Base-by-base conservation (phyloP, 2,113 vertebrate species). In the Lepus europaeus region DNA sequence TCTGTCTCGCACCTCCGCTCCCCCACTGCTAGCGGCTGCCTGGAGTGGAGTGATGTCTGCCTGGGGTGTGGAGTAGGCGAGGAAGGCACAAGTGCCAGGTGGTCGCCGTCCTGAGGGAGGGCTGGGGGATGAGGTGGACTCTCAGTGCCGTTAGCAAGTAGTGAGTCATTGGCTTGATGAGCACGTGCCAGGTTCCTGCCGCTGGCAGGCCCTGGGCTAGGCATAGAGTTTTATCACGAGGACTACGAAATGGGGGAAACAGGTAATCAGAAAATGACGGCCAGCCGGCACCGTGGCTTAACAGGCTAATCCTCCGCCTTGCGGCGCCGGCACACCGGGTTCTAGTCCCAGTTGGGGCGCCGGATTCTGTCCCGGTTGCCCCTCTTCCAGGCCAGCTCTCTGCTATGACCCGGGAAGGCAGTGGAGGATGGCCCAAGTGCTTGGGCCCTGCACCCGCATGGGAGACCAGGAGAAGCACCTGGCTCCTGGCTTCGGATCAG, bases 41-140 rank as follows among this genome's bases (percentile, higher is more conserved):
- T 1, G 29, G 49, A 36, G 56, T 36, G 61, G 4, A 25, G 33
- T 6, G 17, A 12, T 1, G 2, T 19, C 9, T 11, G 53, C 74
- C 1, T 2, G 2, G 27, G 16, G 56, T 0, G 3, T 64, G 70
- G 81, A 33, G 56, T 10, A 20, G 36, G 27, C 12, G 23, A 59
- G 36, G 61, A 27, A 31, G 1, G 12, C 6, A 0, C 0, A 5
- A 53, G 16, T 0, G 12, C 17, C 0, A 5, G 22, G 20, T 2
- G 1, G 6, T 2, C 29, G 7, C 56, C 1, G 1, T 69, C 64
- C 25, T 89, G 9, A 6, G 0, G 31, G 77, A 39, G 31, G n/a
- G 31, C 6, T 0, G 8, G 68, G 4, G 53, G 69, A 12, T 56
- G 25, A 78, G 53, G 16, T 39, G 36, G 19, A 31, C 16, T 22